Evolutionary conservation across 2,888 invertebrate species (phyloP), one percentile per base, ranked within the genome.

Genomic region (Subacronicta megacephala): DNA sequence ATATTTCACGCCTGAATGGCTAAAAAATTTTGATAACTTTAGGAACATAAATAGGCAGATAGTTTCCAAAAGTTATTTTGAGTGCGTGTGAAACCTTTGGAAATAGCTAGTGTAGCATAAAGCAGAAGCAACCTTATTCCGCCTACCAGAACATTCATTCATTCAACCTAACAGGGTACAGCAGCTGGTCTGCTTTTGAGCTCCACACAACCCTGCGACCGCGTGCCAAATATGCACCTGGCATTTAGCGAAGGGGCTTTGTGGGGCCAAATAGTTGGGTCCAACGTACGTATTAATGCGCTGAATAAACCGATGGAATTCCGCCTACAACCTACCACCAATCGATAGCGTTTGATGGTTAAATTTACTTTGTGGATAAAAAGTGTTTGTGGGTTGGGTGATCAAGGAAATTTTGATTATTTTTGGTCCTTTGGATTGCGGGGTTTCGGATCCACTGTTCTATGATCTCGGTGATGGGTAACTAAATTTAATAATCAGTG

Each of bases 241-340:
- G 68, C 59, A 72, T 72, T 73, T 67, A 72, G 63, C 62, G 51
- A 51, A 68, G 69, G 55, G 54, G 79, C 77, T 81, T 78, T 79
- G 74, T 71, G 52, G 15, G 56, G 41, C 60, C 70, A 53, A 75
- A 81, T 80, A 77, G 81, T 78, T 79, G 66, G 63, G 65, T 37
- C 44, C 46, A 35, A 45, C 46, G 41, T 29, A 67, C 57, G 62
- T 60, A 75, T 72, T 77, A 74, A 76, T 79, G 72, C 63, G 46
- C 4, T 47, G 64, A 63, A 62, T 75, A 71, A 75, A 72, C 65
- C 71, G 64, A 62, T 62, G 74, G 77, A 73, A 80, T 81, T 62
- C 65, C 43, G 56, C 69, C 71, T 55, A 46, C 55, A 46, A 44
- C 40, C 57, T 46, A 36, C 59, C 41, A 16, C 40, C 37, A 47